These are phyloP conservation scores for Cyprinodon diabolis DNA, from an alignment of 2,797 vertebrate genomes.

Conservation along the genomic window DNA sequence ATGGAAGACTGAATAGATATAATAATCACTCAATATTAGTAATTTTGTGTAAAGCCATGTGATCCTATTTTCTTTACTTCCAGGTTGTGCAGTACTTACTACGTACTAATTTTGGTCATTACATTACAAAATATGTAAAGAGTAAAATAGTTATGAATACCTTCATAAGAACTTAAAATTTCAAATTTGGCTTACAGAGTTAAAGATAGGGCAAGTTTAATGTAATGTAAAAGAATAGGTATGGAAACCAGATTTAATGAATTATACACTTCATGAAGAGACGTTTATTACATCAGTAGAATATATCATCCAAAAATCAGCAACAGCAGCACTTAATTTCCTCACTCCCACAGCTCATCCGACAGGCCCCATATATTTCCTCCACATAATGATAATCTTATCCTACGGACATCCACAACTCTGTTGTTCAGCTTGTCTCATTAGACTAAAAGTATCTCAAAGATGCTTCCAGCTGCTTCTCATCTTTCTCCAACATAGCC, in stretches of 20 bases:
- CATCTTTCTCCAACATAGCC: slow-evolving; percentile 23
- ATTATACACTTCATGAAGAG: slow-evolving; percentile 74
- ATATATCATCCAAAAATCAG: slow-evolving; percentile 81
- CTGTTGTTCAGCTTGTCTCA: slow-evolving; percentile 33
- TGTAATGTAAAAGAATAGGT: neutral
- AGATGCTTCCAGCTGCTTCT: slow-evolving; percentile 37
- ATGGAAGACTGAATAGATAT: neutral
- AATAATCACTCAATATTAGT: neutral
- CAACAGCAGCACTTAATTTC: slow-evolving; percentile 70
- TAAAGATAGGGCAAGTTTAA: slow-evolving; percentile 1
- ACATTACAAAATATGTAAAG: slow-evolving; percentile 2
- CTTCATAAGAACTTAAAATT: neutral
- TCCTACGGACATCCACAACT: slow-evolving; percentile 35
- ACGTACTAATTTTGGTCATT: neutral
- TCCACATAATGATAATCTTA: slow-evolving; percentile 47
- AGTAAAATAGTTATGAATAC: neutral
- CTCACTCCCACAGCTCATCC: slow-evolving; percentile 42
- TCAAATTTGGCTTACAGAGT: neutral
- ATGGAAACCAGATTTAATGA: slow-evolving; percentile 57
- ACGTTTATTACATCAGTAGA: slow-evolving; percentile 90
- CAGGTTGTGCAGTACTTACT: neutral
- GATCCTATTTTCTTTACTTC: neutral
- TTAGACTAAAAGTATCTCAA: slow-evolving; percentile 27
- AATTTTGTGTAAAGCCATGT: neutral
- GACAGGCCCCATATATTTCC: slow-evolving; percentile 30